A percentile compares a stretch with the other conserved stretches of the same genome.
Conservation (phyloP, 2,113 vertebrate genomes). For the Nettapus auritus region DNA sequence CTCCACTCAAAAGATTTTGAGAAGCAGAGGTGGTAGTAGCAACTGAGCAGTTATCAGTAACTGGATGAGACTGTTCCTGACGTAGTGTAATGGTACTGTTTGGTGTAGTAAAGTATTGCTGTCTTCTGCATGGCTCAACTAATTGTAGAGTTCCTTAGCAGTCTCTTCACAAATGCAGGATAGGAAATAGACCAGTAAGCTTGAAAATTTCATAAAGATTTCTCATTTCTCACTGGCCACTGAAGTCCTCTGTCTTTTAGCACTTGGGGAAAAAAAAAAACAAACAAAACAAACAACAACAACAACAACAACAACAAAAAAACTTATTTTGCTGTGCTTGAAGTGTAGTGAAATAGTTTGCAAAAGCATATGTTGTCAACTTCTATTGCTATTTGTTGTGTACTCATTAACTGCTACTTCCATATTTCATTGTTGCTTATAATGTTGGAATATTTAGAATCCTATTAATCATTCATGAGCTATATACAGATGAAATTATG, state of each 20-base stretch:
- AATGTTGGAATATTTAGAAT: background rate
- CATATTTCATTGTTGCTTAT: background rate
- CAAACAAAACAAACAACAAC: too few species aligned
- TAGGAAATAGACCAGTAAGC: background rate
- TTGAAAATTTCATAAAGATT: background rate
- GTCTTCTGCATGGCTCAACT: background rate
- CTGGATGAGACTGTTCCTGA: rapidly evolving
- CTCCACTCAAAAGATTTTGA: background rate
- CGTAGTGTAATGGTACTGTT: background rate
- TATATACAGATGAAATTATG: background rate
- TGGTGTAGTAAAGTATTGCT: background rate
- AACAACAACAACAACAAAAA: too few species aligned
- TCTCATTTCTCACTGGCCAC: background rate
- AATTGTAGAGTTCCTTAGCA: background rate
- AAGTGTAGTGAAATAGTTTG: background rate
- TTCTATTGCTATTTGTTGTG: background rate
- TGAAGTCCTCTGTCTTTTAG: background rate
- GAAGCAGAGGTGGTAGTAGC: background rate
- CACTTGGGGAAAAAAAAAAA: background rate
- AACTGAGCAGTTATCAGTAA: background rate
- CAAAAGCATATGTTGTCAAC: background rate
- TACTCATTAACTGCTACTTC: background rate
- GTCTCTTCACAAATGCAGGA: background rate
- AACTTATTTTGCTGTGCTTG: background rate
- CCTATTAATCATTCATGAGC: background rate